Base-by-base conservation (phyloP, 2,797 vertebrate species). In the Spinus olivaceus region DNA sequence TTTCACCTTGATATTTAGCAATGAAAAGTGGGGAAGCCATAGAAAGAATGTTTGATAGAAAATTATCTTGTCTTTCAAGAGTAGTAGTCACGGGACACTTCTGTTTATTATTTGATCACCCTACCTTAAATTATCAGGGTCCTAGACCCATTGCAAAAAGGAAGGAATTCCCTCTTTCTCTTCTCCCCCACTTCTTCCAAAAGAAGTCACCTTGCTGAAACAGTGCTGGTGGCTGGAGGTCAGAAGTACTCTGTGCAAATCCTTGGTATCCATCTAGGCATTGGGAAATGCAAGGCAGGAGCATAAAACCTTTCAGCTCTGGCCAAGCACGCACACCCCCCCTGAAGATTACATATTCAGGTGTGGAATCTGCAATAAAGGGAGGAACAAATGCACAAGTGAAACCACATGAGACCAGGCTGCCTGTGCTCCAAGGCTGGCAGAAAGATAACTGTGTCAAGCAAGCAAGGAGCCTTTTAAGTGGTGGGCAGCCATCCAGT, bases 361-460 rank as follows among this genome's bases (percentile, higher is more conserved):
- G 90, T 78, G 93, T 88, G 95, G 94, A 96, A 96, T 91, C 90
- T 86, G 85, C 91, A 95, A 86, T 96, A 95, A 94, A 81, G 61
- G 46, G 59, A 66, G 85, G 78, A 94, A 95, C 53, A 94, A 95
- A 90, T 0, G 14, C 54, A 60, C 42, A 91, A 95, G 82, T 94
- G 59, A 92, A 96, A 94, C 85, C 92, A 91, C 89, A 86, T 92
- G 95, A 92, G 80, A 63, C n/a, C 17, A 28, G 57, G 23, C 35
- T 90, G 60, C 28, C 67, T 74, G 41, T 78, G 32, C 72, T 94
- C 76, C 57, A 83, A 88, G 85, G 46, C 42, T 94, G 94, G 87
- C 87, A 95, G 81, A 88, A 80, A 57, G 9, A 32, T 41, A 73
- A 64, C 44, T 19, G 4, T 0, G 1, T 85, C 56, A 93, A 65